phyloP scores from a whole-genome alignment of 2,888 invertebrate species.

The Nomada fabriciana region DNA sequence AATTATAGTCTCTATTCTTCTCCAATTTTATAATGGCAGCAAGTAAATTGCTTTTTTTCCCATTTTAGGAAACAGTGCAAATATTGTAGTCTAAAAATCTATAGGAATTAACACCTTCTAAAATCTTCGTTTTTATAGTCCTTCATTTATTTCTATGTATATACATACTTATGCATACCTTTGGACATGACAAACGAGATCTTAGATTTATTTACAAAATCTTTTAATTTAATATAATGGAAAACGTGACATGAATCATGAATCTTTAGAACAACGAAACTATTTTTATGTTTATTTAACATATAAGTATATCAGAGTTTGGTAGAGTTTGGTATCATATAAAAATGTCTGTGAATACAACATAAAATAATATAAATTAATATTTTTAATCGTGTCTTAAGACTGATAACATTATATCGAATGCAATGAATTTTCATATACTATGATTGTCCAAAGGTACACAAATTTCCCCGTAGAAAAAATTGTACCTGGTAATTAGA shows the following conservation, averaged over 20 bases:
- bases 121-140: conserved; percentile 14
- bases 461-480: conserved; percentile 6
- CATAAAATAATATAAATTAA: conserved; percentile 25
- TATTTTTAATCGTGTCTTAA: conserved; percentile 30
- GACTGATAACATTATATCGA: conserved; percentile 5
- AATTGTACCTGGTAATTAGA: conserved; percentile 52
- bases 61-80: conserved; percentile 10
- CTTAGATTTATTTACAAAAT: not conserved
- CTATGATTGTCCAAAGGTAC: conserved; percentile 40
- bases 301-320: conserved; percentile 4
- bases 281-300: conserved; percentile 26
- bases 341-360: not conserved
- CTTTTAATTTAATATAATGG: not conserved
- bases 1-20: conserved; percentile 15
- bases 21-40: conserved; percentile 22
- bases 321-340: not conserved
- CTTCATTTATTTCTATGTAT: conserved; percentile 18
- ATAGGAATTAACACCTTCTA: conserved; percentile 7
- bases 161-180: conserved; percentile 22
- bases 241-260: conserved; percentile 12
- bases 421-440: not conserved
- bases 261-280: conserved; percentile 3
- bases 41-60: conserved; percentile 9
- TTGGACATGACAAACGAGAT: conserved; percentile 30
- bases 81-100: conserved; percentile 32